These are phyloP conservation scores for Schlechtendalia chinensis DNA, from an alignment of 1,140 invertebrate genomes.

Conservation along the genomic window DNA sequence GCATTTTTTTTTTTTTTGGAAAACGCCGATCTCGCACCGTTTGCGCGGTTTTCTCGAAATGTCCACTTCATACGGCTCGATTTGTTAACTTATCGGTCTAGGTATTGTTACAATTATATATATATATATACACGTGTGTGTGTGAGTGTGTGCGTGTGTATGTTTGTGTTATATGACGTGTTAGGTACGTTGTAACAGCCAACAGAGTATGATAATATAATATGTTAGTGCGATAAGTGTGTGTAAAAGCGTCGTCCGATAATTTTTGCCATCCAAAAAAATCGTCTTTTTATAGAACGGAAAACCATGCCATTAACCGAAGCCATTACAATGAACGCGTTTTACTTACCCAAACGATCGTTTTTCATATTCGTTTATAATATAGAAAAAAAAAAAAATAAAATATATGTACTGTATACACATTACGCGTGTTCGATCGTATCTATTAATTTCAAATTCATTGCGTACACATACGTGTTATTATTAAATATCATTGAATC, in stretches of 20 bases:
- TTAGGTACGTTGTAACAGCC: neutral
- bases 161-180: too few relatives aligned
- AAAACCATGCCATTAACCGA: conserved; percentile 30
- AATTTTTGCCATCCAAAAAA: neutral
- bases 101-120: neutral
- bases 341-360: conserved; percentile 30
- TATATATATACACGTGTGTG: too few relatives aligned
- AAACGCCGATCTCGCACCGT: neutral
- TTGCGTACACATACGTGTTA: neutral
- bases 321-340: neutral
- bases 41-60: neutral
- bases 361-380: conserved; percentile 17
- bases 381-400: too few relatives aligned
- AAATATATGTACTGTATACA: too few relatives aligned
- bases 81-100: conserved; percentile 1
- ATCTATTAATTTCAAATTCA: conserved; percentile 9
- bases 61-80: too few relatives aligned
- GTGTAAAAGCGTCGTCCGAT: neutral
- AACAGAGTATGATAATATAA: neutral
- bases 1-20: too few relatives aligned
- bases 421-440: conserved; percentile 14
- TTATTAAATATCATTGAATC: neutral
- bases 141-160: too few relatives aligned
- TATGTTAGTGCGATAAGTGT: conserved; percentile 13
- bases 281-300: neutral